Evolutionary conservation across 1,140 invertebrate genomes (phyloP).

Genomic region (Pseudomyrmex sp.): DNA sequence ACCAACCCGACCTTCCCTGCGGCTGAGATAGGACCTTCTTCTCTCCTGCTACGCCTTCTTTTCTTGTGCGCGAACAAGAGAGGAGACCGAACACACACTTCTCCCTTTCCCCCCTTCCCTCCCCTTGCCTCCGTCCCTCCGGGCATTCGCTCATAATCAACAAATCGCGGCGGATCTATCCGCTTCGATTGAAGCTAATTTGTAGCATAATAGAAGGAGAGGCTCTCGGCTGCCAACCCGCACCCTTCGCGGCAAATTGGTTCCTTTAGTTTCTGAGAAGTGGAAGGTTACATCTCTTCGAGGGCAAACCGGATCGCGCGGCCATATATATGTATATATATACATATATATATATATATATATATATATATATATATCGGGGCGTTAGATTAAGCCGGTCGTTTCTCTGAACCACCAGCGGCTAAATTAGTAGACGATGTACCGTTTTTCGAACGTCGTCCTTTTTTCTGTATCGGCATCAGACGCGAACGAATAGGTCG

Average conservation of each 20-base stretch:
- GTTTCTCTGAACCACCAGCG: conserved; percentile 49
- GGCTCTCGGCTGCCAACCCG: conserved; percentile 32
- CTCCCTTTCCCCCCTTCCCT: neutral
- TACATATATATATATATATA: too few species aligned
- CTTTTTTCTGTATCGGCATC: neutral
- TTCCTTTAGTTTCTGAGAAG: conserved; percentile 75
- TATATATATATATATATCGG: neutral
- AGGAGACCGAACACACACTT: conserved; percentile 22
- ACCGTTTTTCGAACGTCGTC: conserved; percentile 59
- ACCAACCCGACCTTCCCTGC: conserved; percentile 19
- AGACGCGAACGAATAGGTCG: conserved; percentile 11
- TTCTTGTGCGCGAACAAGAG: conserved; percentile 21
- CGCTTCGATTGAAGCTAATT: conserved; percentile 57
- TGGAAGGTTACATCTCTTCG: conserved; percentile 74
- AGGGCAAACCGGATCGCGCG: conserved; percentile 69
- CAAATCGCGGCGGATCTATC: conserved; percentile 54
- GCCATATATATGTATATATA: conserved; percentile 3
- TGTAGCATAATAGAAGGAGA: conserved; percentile 52
- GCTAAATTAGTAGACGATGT: conserved; percentile 61
- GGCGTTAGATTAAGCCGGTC: conserved; percentile 39
- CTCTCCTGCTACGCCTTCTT: conserved; percentile 9
- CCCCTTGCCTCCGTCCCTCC: neutral
- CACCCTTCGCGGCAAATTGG: conserved; percentile 62
- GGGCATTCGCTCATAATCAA: conserved; percentile 59
- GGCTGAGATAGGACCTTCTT: conserved; percentile 40